Evolutionary conservation across 2,888 invertebrate genomes (phyloP).

Genomic region (Conops quadrifasciatus): DNA sequence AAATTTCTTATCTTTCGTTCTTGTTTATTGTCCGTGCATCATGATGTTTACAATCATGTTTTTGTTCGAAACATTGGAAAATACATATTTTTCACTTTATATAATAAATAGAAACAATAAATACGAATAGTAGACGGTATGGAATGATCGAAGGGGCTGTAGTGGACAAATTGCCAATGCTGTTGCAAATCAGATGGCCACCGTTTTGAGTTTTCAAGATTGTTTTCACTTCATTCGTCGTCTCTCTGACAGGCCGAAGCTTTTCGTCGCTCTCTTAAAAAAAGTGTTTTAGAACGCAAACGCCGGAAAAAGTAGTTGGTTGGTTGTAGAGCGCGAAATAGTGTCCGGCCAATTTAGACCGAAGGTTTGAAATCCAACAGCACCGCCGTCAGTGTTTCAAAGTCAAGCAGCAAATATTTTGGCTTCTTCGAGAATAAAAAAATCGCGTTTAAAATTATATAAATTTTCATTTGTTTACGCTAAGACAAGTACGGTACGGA

Average conservation of each 20-base stretch:
- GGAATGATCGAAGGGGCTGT: too few relatives aligned
- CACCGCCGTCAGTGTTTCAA: constrained; percentile 4
- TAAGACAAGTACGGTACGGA: constrained; percentile 16
- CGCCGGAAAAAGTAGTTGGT: not conserved
- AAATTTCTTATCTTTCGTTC: too few relatives aligned
- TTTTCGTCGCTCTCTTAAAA: constrained; percentile 4
- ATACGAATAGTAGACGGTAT: too few relatives aligned
- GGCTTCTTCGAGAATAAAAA: not conserved
- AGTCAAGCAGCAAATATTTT: constrained; percentile 10
- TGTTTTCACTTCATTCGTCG: not conserved
- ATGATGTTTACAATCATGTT: too few relatives aligned
- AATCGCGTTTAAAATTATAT: constrained; percentile 5
- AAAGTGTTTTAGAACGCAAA: not conserved
- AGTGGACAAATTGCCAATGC: too few relatives aligned
- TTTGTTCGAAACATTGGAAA: too few relatives aligned
- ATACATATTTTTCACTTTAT: too few relatives aligned
- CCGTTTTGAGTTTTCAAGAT: too few relatives aligned
- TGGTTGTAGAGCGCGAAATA: too few relatives aligned
- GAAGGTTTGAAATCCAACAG: constrained; percentile 8
- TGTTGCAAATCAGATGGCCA: too few relatives aligned
- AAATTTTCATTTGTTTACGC: constrained; percentile 31
- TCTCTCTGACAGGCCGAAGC: constrained; percentile 7
- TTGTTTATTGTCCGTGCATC: too few relatives aligned
- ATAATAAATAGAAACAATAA: too few relatives aligned
- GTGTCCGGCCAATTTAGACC: constrained; percentile 3